Evolutionary conservation across 1,140 invertebrate species (phyloP).

Genomic region (Anoplolepis gracilipes): DNA sequence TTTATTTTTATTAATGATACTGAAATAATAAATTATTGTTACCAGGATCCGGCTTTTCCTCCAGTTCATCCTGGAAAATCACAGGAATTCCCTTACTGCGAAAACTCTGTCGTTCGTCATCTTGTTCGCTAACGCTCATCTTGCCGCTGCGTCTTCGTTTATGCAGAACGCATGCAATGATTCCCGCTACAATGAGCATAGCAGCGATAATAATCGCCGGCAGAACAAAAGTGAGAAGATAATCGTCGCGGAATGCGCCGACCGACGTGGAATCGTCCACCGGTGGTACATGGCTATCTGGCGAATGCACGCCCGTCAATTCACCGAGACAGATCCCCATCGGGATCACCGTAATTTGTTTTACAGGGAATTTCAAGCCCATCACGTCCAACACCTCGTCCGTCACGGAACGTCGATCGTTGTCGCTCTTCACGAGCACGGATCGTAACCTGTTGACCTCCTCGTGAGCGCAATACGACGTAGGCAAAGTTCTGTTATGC

Average conservation of each 20-base stretch:
- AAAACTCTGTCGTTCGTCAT: slow-evolving; percentile 93
- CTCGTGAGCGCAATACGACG: slow-evolving; percentile 90
- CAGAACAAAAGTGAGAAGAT: slow-evolving; percentile 95
- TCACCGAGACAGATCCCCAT: slow-evolving; percentile 90
- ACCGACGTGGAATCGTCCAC: slow-evolving; percentile 86
- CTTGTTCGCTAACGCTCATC: slow-evolving; percentile 91
- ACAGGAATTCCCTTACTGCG: slow-evolving; percentile 96
- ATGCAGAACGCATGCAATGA: slow-evolving; percentile 96
- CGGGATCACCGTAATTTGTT: slow-evolving; percentile 90
- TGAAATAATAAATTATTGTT: slow-evolving; percentile 13
- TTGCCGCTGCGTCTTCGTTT: slow-evolving; percentile 93
- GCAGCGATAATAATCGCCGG: slow-evolving; percentile 95
- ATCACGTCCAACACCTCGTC: slow-evolving; percentile 90
- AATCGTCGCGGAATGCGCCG: slow-evolving; percentile 89
- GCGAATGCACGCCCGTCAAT: slow-evolving; percentile 84
- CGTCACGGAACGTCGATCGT: slow-evolving; percentile 87
- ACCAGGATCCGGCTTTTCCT: slow-evolving; percentile 94
- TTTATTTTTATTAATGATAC: slow-evolving; percentile 2
- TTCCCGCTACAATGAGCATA: slow-evolving; percentile 94
- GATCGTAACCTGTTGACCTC: slow-evolving; percentile 91
- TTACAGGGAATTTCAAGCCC: slow-evolving; percentile 92
- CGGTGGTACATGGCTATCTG: slow-evolving; percentile 80
- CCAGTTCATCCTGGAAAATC: slow-evolving; percentile 97
- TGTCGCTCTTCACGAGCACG: slow-evolving; percentile 89
- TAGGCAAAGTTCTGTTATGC: slow-evolving; percentile 91